These are phyloP conservation scores for Macroramphosus scolopax DNA, from an alignment of 2,797 vertebrate species.

Conservation along the genomic window DNA sequence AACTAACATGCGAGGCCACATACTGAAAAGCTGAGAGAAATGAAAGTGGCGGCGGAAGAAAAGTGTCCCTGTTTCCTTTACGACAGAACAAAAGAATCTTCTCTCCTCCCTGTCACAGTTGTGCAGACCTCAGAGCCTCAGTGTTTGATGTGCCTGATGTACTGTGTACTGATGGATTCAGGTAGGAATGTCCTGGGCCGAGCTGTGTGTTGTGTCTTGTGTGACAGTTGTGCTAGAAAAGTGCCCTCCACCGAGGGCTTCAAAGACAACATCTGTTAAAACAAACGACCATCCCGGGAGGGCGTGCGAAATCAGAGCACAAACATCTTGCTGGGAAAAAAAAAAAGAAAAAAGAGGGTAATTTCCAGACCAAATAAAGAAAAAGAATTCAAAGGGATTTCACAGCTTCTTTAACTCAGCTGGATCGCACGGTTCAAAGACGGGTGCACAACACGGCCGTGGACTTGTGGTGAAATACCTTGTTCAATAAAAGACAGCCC, in stretches of 20 bases:
- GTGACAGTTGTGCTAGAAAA: constrained; percentile 65
- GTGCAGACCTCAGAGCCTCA: constrained; percentile 42
- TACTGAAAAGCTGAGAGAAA: constrained; percentile 15
- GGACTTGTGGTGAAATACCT: too few species aligned
- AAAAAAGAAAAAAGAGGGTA: neutral
- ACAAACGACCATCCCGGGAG: constrained; percentile 59
- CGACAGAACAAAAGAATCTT: constrained; percentile 53
- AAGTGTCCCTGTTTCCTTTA: constrained; percentile 40
- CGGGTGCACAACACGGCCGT: constrained; percentile 5
- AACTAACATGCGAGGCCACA: constrained; percentile 6
- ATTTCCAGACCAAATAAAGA: constrained; percentile 65
- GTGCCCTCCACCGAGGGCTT: constrained; percentile 64
- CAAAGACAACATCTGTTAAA: constrained; percentile 76
- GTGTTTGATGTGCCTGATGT: constrained; percentile 63
- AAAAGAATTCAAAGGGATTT: constrained; percentile 50
- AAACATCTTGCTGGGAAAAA: constrained; percentile 33
- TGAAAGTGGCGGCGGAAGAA: constrained; percentile 27
- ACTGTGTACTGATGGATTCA: constrained; percentile 64
- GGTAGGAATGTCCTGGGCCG: constrained; percentile 56
- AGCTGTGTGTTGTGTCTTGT: constrained; percentile 50
- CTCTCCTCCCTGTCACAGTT: constrained; percentile 59
- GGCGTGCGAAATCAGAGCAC: constrained; percentile 52
- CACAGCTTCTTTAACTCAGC: constrained; percentile 33
- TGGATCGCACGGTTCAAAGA: constrained; percentile 45
- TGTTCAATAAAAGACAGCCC: constrained; percentile 22